Conservation (phyloP, 92 coral and sea anemone species). For the Pocillopora grandis region DNA sequence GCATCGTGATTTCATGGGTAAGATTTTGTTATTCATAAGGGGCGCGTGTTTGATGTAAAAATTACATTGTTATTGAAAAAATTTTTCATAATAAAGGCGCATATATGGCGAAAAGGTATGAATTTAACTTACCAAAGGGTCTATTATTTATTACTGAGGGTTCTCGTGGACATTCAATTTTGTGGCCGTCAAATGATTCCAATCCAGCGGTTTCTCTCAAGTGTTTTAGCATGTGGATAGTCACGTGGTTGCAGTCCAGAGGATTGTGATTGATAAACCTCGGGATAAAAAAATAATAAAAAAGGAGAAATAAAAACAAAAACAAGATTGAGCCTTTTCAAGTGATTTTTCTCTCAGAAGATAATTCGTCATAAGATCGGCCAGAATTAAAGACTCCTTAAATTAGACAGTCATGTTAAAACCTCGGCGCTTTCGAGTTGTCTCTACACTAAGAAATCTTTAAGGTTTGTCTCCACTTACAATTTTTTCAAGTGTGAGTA, state of each 20-base stretch:
- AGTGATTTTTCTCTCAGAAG: background rate
- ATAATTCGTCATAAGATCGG: background rate
- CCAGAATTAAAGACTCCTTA: no score
- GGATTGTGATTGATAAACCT: constrained; percentile 39
- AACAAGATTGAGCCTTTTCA: background rate
- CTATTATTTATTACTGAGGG: background rate
- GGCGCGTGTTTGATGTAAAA: no score
- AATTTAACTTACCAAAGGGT: background rate
- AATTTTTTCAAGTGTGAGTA: constrained; percentile 45
- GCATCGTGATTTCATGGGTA: background rate
- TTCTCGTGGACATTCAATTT: constrained; percentile 12
- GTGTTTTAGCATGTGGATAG: background rate
- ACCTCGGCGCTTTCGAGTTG: background rate
- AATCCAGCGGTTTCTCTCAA: constrained; percentile 1
- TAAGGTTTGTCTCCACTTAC: constrained; percentile 24
- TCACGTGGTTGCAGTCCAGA: constrained; percentile 26
- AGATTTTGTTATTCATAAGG: no score
- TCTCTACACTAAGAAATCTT: background rate
- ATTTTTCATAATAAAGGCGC: background rate
- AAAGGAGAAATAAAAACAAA: background rate
- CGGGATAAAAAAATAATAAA: background rate
- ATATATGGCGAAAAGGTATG: background rate
- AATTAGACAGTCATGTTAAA: background rate
- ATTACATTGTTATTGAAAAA: no score
- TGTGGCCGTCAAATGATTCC: constrained; percentile 36